Base-by-base conservation (phyloP, 2,888 invertebrate genomes). In the Myopa testacea region DNA sequence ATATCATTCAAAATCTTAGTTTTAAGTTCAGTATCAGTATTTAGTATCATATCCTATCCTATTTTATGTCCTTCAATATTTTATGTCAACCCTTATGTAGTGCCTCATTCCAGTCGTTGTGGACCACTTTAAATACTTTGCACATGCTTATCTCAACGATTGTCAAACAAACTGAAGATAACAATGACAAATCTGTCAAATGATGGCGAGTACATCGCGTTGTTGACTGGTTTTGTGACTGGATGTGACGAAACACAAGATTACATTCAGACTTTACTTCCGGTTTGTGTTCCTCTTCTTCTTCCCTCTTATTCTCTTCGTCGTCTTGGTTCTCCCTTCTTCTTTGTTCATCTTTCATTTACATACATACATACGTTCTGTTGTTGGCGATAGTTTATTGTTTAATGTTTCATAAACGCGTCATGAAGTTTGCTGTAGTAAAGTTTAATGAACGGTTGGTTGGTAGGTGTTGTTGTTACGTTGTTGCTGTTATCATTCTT, bases 131-230 rank as follows among this genome's bases (percentile, higher is more conserved):
- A 37, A 63, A 63, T 37, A n/a, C 45, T 68, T n/a, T 68, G 45
- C 4, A 45, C 45, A 68, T 68, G 45, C 16, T 68, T 45, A 50
- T 68, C 68, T 68, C 19, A 10, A 19, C 45, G 68, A 45, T 26
- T 68, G 50, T 50, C 68, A 37, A 16, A 4, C 5, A 26, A 63
- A 37, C 34, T 37, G 37, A 37, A 16, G 14, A 63, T 37, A 26
- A 63, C 63, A 34, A 34, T 34, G 34, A 63, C 37, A 14, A 63
- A 63, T 63, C 63, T 63, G 63, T 63, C 63, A 63, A 37, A 14
- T 26, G 37, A 34, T 63, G 63, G 14, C 6, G 63, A 7, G 16
- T 37, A 63, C 37, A 26, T 63, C 12, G 37, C 14, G 63, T 37
- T 10, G 34, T 37, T 45, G 45, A 10, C 12, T 37, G 37, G 19